Evolutionary conservation across 2,797 vertebrate species (phyloP).

Genomic region (Sebastes paucispinis): DNA sequence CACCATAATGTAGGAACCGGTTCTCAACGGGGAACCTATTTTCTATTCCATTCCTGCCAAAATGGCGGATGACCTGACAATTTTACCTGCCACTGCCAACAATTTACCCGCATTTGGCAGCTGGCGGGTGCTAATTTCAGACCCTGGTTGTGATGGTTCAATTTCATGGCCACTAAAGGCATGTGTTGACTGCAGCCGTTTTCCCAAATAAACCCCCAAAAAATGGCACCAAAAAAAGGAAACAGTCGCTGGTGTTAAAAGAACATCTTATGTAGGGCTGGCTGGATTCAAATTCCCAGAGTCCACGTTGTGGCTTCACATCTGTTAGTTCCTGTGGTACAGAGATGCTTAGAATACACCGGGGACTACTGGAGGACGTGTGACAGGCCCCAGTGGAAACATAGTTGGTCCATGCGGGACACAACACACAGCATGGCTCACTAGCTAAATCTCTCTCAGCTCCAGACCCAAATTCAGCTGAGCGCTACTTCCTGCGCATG

Average conservation of each 20-base stretch:
- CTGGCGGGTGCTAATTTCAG: too few species aligned
- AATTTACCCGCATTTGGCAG: too few species aligned
- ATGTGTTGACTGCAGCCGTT: slow-evolving; percentile 3
- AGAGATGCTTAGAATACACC: slow-evolving; percentile 32
- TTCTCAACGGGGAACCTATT: too few species aligned
- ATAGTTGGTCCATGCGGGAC: slow-evolving; percentile 14
- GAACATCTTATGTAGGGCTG: slow-evolving; percentile 6
- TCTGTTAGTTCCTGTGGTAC: slow-evolving; percentile 27
- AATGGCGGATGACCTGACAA: too few species aligned
- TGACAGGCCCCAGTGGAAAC: slow-evolving; percentile 42
- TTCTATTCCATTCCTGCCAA: too few species aligned
- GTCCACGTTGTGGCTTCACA: slow-evolving; percentile 23
- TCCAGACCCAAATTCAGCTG: slow-evolving; percentile 21
- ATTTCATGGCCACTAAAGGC: slow-evolving; percentile 16
- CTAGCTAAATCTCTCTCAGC: neutral
- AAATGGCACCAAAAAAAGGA: neutral
- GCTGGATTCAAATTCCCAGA: slow-evolving; percentile 12
- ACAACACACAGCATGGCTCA: slow-evolving; percentile 34
- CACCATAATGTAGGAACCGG: too few species aligned
- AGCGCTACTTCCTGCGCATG: slow-evolving; percentile 16
- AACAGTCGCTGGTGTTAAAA: slow-evolving; percentile 19
- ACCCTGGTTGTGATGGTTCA: neutral
- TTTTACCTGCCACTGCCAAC: too few species aligned
- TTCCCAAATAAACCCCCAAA: neutral
- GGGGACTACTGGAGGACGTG: slow-evolving; percentile 43